Conservation (phyloP, 2,888 invertebrate species). For the Mythimna impura region DNA sequence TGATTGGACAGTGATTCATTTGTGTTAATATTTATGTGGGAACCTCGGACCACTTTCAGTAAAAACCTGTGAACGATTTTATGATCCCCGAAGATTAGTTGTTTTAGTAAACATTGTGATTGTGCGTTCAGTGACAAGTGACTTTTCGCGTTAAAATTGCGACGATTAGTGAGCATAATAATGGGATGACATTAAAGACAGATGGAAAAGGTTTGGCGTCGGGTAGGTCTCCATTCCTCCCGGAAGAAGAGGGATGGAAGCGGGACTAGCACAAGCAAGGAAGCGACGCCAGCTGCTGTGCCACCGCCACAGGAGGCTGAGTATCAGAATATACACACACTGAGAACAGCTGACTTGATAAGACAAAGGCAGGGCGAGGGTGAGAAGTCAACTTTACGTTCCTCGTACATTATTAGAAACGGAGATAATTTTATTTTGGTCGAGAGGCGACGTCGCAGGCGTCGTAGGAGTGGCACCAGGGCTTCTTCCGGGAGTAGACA, state of each 20-base stretch:
- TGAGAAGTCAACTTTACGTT: constrained; percentile 86
- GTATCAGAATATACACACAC: constrained; percentile 88
- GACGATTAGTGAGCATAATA: constrained; percentile 72
- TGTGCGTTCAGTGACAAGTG: constrained; percentile 53
- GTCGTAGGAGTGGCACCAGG: constrained; percentile 86
- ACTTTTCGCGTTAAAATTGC: constrained; percentile 44
- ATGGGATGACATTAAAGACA: constrained; percentile 89
- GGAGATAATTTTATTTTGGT: constrained; percentile 89
- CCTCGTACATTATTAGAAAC: constrained; percentile 88
- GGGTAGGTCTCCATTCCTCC: constrained; percentile 90
- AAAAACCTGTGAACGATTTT: constrained; percentile 47
- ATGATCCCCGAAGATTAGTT: constrained; percentile 16
- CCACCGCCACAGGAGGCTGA: constrained; percentile 86
- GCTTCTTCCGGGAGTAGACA: constrained; percentile 86
- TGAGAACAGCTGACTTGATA: constrained; percentile 89
- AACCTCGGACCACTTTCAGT: constrained; percentile 65
- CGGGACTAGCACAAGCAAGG: constrained; percentile 86
- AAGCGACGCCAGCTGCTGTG: constrained; percentile 80
- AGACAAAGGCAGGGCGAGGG: constrained; percentile 87
- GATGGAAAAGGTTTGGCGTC: constrained; percentile 91
- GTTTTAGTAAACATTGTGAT: constrained; percentile 47
- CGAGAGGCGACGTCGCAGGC: constrained; percentile 85
- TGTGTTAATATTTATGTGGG: constrained; percentile 70
- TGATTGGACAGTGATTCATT: constrained; percentile 79
- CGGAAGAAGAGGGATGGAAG: constrained; percentile 90